Conservation (phyloP, 1,140 invertebrate species). For the Ceratoteleas bidentatus region DNA sequence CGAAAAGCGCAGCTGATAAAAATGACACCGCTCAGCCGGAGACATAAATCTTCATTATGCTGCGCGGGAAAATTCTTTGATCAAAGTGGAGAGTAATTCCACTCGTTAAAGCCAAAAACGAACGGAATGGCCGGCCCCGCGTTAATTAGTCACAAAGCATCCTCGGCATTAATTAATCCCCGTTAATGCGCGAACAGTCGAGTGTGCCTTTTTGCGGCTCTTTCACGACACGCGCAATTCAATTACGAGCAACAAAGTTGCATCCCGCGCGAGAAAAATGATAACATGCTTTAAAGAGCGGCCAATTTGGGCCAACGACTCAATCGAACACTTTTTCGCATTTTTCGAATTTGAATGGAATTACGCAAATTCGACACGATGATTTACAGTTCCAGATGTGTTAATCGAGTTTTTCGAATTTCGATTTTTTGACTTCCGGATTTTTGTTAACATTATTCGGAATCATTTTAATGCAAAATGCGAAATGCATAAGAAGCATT, state of each 20-base stretch:
- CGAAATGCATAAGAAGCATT: no score
- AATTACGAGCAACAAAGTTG: conserved; percentile 52
- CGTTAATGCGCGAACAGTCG: conserved; percentile 42
- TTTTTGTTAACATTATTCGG: no score
- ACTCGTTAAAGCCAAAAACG: conserved; percentile 51
- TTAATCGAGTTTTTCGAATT: no score
- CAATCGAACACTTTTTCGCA: background rate
- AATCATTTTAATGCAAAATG: no score
- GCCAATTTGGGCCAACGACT: background rate
- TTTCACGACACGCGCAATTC: conserved; percentile 49
- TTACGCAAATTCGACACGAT: no score
- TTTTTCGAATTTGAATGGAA: background rate
- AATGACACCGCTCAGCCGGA: conserved; percentile 32
- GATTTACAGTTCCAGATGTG: no score
- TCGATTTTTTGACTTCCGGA: no score
- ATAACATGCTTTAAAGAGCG: background rate
- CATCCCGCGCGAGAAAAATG: conserved; percentile 15
- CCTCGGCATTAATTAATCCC: conserved; percentile 59
- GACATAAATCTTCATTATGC: conserved; percentile 49
- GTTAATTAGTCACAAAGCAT: conserved; percentile 64
- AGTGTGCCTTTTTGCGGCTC: conserved; percentile 45
- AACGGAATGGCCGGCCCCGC: conserved; percentile 45
- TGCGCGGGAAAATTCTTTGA: conserved; percentile 42
- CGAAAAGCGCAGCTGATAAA: conserved; percentile 30
- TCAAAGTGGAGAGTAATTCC: conserved; percentile 54